Conservation (phyloP, 2,797 vertebrate genomes). For the Dendrocincla tyrannina region DNA sequence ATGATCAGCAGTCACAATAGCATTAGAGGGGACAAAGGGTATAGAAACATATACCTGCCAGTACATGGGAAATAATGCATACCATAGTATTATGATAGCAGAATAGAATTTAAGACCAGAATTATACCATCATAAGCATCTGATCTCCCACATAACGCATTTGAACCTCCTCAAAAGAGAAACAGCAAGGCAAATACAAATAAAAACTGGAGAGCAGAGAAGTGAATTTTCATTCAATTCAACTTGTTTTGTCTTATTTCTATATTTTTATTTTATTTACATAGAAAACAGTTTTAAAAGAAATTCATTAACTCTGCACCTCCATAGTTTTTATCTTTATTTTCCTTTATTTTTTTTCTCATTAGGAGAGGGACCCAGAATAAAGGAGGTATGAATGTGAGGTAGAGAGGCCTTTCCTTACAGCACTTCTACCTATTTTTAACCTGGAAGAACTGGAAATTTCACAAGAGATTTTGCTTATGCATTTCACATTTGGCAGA, state of each 20-base stretch:
- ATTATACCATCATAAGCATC: background rate
- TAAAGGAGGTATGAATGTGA: background rate
- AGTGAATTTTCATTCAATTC: background rate
- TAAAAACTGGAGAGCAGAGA: background rate
- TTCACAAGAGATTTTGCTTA: background rate
- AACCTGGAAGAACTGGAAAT: background rate
- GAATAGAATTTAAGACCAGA: background rate
- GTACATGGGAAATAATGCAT: background rate
- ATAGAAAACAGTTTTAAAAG: background rate
- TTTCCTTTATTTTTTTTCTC: background rate
- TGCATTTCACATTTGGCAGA: background rate
- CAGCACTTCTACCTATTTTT: background rate
- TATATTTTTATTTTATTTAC: background rate
- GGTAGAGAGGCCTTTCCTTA: background rate
- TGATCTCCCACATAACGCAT: background rate
- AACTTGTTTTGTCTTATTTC: background rate
- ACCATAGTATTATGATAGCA: background rate
- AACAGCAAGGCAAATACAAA: background rate
- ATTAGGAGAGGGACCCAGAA: background rate
- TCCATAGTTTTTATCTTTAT: background rate
- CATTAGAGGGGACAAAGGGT: background rate
- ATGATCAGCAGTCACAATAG: background rate
- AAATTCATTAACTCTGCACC: background rate
- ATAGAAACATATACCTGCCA: background rate
- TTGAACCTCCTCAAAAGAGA: background rate